These are phyloP conservation scores for Aramus guarauna DNA, from an alignment of 2,113 vertebrate species.

Conservation along the genomic window DNA sequence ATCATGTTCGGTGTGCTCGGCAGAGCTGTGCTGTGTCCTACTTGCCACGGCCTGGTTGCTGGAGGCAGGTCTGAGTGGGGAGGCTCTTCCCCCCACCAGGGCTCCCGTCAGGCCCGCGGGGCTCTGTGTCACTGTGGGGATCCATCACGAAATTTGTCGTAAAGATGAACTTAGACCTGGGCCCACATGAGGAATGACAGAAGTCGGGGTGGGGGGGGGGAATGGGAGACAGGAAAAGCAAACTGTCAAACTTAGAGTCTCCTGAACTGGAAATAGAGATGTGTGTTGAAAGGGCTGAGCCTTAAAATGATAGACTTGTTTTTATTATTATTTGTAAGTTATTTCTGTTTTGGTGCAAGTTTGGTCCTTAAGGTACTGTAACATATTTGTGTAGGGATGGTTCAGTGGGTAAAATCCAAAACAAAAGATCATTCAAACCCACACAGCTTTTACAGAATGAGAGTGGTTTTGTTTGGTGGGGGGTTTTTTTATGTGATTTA, in stretches of 20 bases:
- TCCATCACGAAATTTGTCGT: rapidly evolving
- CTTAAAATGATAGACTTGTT: neutral
- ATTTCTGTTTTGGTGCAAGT: neutral
- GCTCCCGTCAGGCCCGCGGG: rapidly evolving
- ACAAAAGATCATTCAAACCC: neutral
- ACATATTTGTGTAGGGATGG: neutral
- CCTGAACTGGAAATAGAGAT: neutral
- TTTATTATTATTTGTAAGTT: neutral
- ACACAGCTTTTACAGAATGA: neutral
- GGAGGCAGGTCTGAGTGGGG: neutral
- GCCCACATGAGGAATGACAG: neutral
- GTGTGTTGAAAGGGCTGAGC: neutral
- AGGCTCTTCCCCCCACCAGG: neutral
- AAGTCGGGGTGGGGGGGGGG: rapidly evolving
- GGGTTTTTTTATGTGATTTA: neutral
- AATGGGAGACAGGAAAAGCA: neutral
- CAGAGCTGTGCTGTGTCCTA: neutral
- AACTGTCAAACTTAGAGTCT: neutral
- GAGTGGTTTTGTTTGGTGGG: too few species aligned
- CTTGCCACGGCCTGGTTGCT: neutral
- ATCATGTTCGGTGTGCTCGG: neutral
- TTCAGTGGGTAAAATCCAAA: neutral
- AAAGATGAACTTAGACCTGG: neutral
- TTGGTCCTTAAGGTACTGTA: neutral
- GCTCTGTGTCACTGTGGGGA: neutral